A percentile compares a stretch with the other conserved stretches of the same genome.
Evolutionary conservation across 2,888 invertebrate genomes (phyloP).

Genomic region (Brachyopa scutellaris): DNA sequence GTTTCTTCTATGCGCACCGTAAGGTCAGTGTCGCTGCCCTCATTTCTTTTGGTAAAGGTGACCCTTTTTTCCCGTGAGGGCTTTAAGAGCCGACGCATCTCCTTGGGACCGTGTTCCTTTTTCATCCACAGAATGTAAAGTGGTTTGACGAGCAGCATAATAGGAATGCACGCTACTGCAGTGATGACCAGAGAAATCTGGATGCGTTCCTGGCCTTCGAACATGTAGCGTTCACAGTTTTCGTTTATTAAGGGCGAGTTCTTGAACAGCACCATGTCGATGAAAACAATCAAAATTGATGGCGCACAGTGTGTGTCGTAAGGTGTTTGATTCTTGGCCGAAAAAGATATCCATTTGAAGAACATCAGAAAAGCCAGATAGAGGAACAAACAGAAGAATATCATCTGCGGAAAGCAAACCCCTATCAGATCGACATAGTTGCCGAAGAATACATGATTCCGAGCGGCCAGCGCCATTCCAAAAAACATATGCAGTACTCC

Average conservation of each 20-base stretch:
- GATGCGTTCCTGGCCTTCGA: slow-evolving; percentile 85
- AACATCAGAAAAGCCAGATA: slow-evolving; percentile 95
- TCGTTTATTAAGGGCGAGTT: slow-evolving; percentile 74
- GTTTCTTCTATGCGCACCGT: background rate
- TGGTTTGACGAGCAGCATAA: slow-evolving; percentile 96
- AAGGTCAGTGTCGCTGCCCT: background rate
- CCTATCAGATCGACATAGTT: slow-evolving; percentile 86
- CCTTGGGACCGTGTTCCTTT: slow-evolving; percentile 1
- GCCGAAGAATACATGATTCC: slow-evolving; percentile 88
- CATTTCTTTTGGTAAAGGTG: background rate
- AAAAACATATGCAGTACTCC: slow-evolving; percentile 97
- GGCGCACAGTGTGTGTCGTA: slow-evolving; percentile 85
- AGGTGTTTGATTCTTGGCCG: slow-evolving; percentile 81
- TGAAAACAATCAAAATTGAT: slow-evolving; percentile 88
- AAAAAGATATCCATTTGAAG: slow-evolving; percentile 92
- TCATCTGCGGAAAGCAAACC: slow-evolving; percentile 93
- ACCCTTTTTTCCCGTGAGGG: background rate
- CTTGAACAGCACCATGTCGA: slow-evolving; percentile 89
- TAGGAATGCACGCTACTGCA: slow-evolving; percentile 91
- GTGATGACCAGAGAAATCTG: slow-evolving; percentile 87
- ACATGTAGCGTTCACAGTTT: slow-evolving; percentile 85
- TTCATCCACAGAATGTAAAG: slow-evolving; percentile 85
- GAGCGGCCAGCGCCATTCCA: slow-evolving; percentile 90
- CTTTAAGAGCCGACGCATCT: background rate
- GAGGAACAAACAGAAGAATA: slow-evolving; percentile 94